Percentiles rank a stretch among this genome's conserved stretches.
These are phyloP conservation scores for Aricia artaxerxes DNA, from an alignment of 2,888 invertebrate genomes.

Conservation along the genomic window DNA sequence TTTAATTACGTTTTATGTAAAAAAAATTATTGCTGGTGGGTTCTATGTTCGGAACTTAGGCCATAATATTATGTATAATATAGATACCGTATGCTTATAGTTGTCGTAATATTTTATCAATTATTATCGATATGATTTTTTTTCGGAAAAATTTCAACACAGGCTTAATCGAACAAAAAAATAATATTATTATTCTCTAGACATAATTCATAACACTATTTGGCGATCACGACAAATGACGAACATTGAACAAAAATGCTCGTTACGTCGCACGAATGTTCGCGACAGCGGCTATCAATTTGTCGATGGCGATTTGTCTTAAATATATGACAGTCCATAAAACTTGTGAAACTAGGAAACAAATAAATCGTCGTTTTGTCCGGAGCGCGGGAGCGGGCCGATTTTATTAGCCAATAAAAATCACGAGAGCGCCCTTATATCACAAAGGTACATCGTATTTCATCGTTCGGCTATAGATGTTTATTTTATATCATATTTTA, in stretches of 20 bases:
- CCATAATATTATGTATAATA: too few species aligned
- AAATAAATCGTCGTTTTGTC: slow-evolving; percentile 79
- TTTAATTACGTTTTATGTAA: too few species aligned
- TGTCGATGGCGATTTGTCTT: slow-evolving; percentile 9
- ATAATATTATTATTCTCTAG: neutral
- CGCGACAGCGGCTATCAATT: slow-evolving; percentile 1
- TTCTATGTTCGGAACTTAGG: too few species aligned
- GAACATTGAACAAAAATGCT: neutral
- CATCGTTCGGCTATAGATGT: slow-evolving; percentile 81
- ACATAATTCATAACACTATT: neutral
- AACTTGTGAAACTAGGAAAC: slow-evolving; percentile 39
- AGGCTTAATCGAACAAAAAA: neutral
- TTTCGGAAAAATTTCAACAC: too few species aligned
- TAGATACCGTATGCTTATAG: too few species aligned
- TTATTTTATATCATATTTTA: slow-evolving; percentile 81
- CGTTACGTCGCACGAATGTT: neutral
- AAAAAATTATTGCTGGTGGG: too few species aligned
- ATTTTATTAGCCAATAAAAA: slow-evolving; percentile 79
- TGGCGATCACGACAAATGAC: neutral
- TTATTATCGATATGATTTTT: too few species aligned
- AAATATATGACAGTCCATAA: slow-evolving; percentile 33
- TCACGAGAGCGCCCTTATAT: slow-evolving; percentile 79
- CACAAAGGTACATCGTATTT: slow-evolving; percentile 77
- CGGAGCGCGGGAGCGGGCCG: slow-evolving; percentile 75
- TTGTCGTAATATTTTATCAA: too few species aligned